Conservation (phyloP, 2,888 invertebrate genomes). For the Stenodera caucasica region DNA sequence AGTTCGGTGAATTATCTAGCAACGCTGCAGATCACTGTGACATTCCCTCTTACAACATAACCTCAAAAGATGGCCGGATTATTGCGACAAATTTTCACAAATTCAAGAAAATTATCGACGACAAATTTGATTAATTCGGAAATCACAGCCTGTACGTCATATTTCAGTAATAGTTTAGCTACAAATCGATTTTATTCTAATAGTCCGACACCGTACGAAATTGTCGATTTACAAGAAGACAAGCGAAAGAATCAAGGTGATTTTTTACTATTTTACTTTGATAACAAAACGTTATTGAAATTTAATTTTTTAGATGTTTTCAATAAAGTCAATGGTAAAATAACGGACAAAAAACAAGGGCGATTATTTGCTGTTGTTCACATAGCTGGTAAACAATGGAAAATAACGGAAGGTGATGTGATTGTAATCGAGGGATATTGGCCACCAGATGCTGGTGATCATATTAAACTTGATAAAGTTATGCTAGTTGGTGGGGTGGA, state of each 20-base stretch:
- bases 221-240: conserved; percentile 45
- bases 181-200: conserved; percentile 16
- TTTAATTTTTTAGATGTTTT: conserved; percentile 57
- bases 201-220: conserved; percentile 44
- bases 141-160: neutral
- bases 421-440: conserved; percentile 81
- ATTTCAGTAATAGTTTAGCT: neutral
- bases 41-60: conserved; percentile 11
- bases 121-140: conserved; percentile 1
- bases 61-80: conserved; percentile 34
- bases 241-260: conserved; percentile 40
- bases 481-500: conserved; percentile 75
- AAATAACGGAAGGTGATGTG: conserved; percentile 83
- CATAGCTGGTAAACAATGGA: conserved; percentile 80
- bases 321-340: conserved; percentile 65
- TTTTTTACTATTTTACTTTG: neutral
- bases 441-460: conserved; percentile 80
- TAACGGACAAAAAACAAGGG: conserved; percentile 60
- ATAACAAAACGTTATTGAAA: conserved; percentile 3
- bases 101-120: conserved; percentile 17
- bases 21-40: neutral
- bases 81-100: conserved; percentile 28
- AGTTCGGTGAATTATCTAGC: too few species aligned
- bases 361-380: conserved; percentile 82
- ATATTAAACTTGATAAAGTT: conserved; percentile 79